Percentiles rank a stretch among this genome's conserved stretches.
phyloP scores from a whole-genome alignment of 2,797 vertebrate species.

The Argentina silus region DNA sequence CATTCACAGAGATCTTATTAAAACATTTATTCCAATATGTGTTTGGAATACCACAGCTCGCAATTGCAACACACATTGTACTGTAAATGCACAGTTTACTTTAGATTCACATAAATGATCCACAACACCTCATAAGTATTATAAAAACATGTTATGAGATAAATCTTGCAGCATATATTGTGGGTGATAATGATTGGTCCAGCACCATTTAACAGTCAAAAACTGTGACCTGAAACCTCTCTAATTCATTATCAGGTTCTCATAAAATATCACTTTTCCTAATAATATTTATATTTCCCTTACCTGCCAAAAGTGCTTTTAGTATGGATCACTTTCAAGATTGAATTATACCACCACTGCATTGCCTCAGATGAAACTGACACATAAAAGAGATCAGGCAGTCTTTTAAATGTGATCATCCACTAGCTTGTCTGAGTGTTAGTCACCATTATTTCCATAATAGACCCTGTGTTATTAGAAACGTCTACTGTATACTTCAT shows the following conservation, averaged over 20 bases:
- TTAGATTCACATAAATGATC: no score
- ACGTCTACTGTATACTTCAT: not conserved
- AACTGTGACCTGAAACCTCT: constrained; percentile 36
- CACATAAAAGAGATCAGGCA: constrained; percentile 55
- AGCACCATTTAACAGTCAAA: constrained; percentile 29
- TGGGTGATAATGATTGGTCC: not conserved
- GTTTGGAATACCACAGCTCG: no score
- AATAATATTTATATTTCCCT: constrained; percentile 55
- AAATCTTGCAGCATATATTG: no score
- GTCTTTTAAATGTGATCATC: constrained; percentile 39
- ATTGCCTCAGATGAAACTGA: constrained; percentile 43
- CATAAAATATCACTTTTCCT: constrained; percentile 67
- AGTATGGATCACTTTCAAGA: constrained; percentile 61
- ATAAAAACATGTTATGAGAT: no score
- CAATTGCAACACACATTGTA: no score
- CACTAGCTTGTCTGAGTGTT: not conserved
- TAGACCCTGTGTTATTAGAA: not conserved
- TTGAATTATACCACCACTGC: constrained; percentile 52
- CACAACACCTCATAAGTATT: no score
- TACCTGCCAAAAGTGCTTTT: constrained; percentile 18
- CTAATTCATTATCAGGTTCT: constrained; percentile 40
- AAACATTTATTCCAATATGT: no score
- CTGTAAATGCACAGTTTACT: no score
- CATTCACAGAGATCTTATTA: no score
- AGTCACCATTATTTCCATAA: not conserved